A percentile compares a stretch with the other conserved stretches of the same genome.
Conservation (phyloP, 2,888 invertebrate species). For the Perithous albicinctus region DNA sequence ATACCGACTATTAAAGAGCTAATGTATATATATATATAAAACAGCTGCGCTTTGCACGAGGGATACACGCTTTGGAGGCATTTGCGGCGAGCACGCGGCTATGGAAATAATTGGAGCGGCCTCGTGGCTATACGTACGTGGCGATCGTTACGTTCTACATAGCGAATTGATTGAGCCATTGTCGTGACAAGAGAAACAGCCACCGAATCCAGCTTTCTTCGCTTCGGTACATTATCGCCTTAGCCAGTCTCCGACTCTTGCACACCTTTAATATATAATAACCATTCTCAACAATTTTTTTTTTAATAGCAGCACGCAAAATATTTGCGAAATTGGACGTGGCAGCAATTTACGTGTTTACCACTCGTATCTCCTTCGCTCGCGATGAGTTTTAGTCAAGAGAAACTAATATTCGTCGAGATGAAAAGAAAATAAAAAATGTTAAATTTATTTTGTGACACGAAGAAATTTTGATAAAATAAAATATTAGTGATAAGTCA, state of each 20-base stretch:
- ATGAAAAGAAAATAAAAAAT: not conserved
- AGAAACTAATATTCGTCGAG: not conserved
- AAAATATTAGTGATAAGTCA: conserved; percentile 38
- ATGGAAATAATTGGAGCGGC: conserved; percentile 61
- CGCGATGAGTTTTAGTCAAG: not conserved
- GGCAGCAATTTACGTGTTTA: not conserved
- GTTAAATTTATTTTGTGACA: not conserved
- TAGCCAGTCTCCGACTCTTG: not conserved
- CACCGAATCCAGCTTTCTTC: conserved; percentile 52
- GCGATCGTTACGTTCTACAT: conserved; percentile 63
- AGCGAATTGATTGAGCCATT: conserved; percentile 70
- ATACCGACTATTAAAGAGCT: conserved; percentile 25
- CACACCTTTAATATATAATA: not conserved
- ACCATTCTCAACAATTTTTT: not conserved
- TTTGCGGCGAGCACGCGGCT: conserved; percentile 25
- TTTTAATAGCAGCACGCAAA: not conserved
- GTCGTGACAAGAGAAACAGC: conserved; percentile 37
- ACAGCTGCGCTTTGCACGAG: not conserved
- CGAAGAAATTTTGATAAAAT: conserved; percentile 35
- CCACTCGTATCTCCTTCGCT: not conserved
- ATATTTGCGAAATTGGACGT: not conserved
- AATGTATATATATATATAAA: not conserved
- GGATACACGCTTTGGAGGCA: conserved; percentile 22
- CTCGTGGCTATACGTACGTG: conserved; percentile 44
- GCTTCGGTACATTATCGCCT: conserved; percentile 31